Conservation (phyloP, 2,797 vertebrate species). For the Mus spretus region DNA sequence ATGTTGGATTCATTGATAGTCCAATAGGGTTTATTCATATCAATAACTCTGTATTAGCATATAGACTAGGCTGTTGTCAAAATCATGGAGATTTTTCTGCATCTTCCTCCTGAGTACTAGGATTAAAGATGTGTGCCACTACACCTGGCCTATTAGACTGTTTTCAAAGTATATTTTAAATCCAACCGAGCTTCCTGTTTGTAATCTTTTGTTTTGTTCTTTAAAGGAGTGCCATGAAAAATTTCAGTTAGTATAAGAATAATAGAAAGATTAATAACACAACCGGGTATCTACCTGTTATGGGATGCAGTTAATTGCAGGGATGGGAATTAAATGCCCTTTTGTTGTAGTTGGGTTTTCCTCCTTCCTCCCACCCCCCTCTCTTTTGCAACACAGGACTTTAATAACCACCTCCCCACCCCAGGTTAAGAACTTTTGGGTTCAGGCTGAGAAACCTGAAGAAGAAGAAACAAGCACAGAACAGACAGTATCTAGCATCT, state of each 20-base stretch:
- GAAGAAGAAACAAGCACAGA: background rate
- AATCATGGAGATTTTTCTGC: background rate
- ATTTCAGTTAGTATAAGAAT: background rate
- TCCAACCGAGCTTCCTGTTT: background rate
- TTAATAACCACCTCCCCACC: background rate
- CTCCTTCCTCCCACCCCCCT: background rate
- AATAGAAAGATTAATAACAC: background rate
- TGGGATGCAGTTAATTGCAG: slow-evolving; percentile 2
- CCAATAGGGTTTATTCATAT: slow-evolving; percentile 2
- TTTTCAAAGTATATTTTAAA: slow-evolving; percentile 59
- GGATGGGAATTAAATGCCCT: background rate
- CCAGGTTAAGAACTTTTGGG: background rate
- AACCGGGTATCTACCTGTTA: background rate
- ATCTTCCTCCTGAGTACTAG: background rate
- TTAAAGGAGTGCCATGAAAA: background rate
- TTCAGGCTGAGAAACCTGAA: background rate
- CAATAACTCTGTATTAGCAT: slow-evolving; percentile 27
- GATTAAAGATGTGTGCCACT: background rate
- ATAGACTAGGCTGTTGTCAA: background rate
- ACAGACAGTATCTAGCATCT: slow-evolving; percentile 13
- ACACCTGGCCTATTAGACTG: background rate
- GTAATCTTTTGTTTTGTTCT: background rate
- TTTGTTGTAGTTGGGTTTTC: background rate
- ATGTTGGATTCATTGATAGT: background rate
- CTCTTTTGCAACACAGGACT: background rate